Base-by-base conservation (phyloP, 1,140 invertebrate species). In the Catajapyx aquilonaris region DNA sequence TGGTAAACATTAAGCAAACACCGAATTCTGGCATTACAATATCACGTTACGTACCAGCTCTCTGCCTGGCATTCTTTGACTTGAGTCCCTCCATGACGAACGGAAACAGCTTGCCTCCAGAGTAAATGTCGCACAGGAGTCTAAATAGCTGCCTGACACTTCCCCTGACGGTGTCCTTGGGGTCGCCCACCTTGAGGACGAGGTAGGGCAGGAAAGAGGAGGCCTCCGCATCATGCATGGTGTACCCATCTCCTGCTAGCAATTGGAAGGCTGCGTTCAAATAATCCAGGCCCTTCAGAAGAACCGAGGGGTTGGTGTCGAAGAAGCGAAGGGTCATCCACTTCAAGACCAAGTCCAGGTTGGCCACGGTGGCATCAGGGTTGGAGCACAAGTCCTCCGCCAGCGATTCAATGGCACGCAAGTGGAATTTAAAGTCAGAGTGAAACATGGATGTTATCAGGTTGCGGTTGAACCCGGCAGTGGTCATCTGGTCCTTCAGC, bases 311-410 rank as follows among this genome's bases (percentile, higher is more conserved):
- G 64, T 97, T 98, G 7, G 93, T 97, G 61, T 97, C 93, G 49
- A 94, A 96, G 57, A 97, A 97, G 43, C 91, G 64, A 11, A 97
- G 54, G 0, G 90, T 94, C 41, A 95, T 54, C 94, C 94, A 98
- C 56, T 93, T 94, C 9, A 98, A 62, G 40, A 97, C 77, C 28
- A 98, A 60, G 64, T 98, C 94, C 37, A 95, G 62, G 62, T 96
- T 97, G 10, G 73, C 74, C 20, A 88, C 70, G 16, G 91, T 65
- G 4, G 84, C 80, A 49, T 73, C 69, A 11, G 69, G 68, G 45
- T 83, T 77, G 16, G 66, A 69, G 4, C 72, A 62, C 19, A 88
- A 57, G n/a, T n/a, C n/a, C n/a, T n/a, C 84, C 37, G 67, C 74
- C 16, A 98, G 60, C 1, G 74, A 63, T 55, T 97, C 88, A 44